Evolutionary conservation across 2,888 invertebrate species (phyloP).

Genomic region (Tachina grossa): DNA sequence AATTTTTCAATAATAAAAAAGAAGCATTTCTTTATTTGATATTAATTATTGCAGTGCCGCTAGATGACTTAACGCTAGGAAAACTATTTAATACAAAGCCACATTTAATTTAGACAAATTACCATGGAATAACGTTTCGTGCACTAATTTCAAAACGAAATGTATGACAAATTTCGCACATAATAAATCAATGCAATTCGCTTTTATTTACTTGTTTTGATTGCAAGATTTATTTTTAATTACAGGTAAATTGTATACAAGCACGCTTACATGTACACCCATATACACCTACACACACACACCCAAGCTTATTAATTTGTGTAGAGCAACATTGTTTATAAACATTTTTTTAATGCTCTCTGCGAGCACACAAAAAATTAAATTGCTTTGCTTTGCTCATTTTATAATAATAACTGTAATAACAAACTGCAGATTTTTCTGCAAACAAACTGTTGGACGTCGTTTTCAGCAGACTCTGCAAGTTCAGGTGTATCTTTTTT

Average conservation of each 20-base stretch:
- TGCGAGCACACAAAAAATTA: not conserved
- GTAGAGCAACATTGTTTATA: constrained; percentile 38
- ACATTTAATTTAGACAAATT: constrained; percentile 22
- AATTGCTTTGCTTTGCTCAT: not conserved
- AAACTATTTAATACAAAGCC: constrained; percentile 1
- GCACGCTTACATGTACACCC: not conserved
- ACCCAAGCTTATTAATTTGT: not conserved
- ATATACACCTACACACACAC: not conserved
- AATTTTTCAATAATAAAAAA: not conserved
- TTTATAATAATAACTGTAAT: constrained; percentile 3
- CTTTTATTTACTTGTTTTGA: constrained; percentile 3
- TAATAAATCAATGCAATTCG: constrained; percentile 56
- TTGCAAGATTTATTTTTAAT: constrained; percentile 64
- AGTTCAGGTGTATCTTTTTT: not conserved
- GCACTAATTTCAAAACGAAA: constrained; percentile 22
- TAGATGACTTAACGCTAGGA: constrained; percentile 16
- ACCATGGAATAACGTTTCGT: not conserved
- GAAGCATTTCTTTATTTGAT: not conserved
- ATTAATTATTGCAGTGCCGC: not conserved
- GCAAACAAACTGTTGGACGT: constrained; percentile 71
- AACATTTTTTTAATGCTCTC: not conserved
- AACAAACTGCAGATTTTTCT: constrained; percentile 26
- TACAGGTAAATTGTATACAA: constrained; percentile 42
- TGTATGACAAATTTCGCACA: constrained; percentile 59
- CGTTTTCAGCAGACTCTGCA: constrained; percentile 18